phyloP scores from a whole-genome alignment of 2,113 vertebrate species.

The Eurystomus gularis region DNA sequence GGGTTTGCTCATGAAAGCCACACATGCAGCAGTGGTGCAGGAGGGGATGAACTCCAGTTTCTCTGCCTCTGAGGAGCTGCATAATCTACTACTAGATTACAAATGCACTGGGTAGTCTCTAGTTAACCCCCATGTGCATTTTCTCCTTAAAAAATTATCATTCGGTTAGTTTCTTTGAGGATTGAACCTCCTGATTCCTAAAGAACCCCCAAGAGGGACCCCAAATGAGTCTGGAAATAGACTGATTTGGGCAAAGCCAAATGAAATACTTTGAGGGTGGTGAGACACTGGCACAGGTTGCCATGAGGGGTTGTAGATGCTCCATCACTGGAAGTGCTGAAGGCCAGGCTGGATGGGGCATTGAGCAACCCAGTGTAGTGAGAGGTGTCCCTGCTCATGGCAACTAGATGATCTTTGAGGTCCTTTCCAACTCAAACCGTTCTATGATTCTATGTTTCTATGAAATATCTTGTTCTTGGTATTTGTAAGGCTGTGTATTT shows the following conservation, averaged over 20 bases:
- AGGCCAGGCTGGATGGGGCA: too few species aligned
- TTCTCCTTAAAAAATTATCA: not conserved
- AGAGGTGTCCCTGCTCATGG: too few species aligned
- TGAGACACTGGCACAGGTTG: too few species aligned
- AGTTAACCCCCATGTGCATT: not conserved
- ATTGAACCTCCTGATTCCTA: not conserved
- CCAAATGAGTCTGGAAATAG: not conserved
- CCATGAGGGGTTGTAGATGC: too few species aligned
- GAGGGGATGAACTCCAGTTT: not conserved
- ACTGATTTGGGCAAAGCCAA: not conserved
- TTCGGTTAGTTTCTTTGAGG: not conserved
- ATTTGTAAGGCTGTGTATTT: not conserved
- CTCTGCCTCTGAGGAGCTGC: not conserved
- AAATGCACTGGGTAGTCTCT: not conserved
- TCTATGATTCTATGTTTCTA: too few species aligned
- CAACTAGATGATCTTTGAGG: too few species aligned
- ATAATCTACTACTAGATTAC: not conserved
- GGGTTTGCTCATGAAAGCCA: not conserved
- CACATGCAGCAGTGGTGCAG: not conserved
- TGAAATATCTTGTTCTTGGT: not conserved
- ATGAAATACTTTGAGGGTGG: too few species aligned
- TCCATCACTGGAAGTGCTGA: too few species aligned
- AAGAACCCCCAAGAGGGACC: not conserved
- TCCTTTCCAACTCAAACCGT: too few species aligned
- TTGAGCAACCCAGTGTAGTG: too few species aligned